These are phyloP conservation scores for Australoheros facetus DNA, from an alignment of 2,797 vertebrate species.

Conservation along the genomic window DNA sequence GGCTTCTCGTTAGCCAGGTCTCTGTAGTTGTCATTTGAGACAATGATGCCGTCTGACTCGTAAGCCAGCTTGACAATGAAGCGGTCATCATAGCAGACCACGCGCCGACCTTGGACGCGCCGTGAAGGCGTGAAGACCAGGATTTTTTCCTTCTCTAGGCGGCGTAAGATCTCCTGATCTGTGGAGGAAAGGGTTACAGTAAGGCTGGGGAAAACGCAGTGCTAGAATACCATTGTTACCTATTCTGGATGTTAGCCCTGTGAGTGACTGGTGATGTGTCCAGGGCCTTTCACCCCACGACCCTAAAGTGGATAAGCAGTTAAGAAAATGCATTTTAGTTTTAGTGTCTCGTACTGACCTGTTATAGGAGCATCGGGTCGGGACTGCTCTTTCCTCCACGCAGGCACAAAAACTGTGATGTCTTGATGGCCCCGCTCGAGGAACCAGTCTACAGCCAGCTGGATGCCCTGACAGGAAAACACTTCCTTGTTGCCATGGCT, in stretches of 20 bases:
- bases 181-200: not conserved
- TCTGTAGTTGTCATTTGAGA: slow-evolving; percentile 95
- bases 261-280: not conserved
- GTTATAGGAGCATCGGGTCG: slow-evolving; percentile 93
- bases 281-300: not conserved
- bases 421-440: slow-evolving; percentile 92
- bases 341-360: slow-evolving; percentile 71
- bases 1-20: slow-evolving; percentile 93
- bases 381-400: slow-evolving; percentile 95
- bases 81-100: slow-evolving; percentile 93
- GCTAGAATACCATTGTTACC: not conserved
- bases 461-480: slow-evolving; percentile 96
- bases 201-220: not conserved
- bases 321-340: not conserved
- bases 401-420: slow-evolving; percentile 94
- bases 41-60: slow-evolving; percentile 92
- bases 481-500: slow-evolving; percentile 98
- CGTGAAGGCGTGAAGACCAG: slow-evolving; percentile 92
- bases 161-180: slow-evolving; percentile 93
- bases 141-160: slow-evolving; percentile 92
- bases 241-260: not conserved
- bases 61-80: slow-evolving; percentile 94
- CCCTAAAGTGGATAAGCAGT: not conserved
- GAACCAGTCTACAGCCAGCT: slow-evolving; percentile 94
- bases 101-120: slow-evolving; percentile 90